Base-by-base conservation (phyloP, 2,797 vertebrate species). In the Glyptemys insculpta region DNA sequence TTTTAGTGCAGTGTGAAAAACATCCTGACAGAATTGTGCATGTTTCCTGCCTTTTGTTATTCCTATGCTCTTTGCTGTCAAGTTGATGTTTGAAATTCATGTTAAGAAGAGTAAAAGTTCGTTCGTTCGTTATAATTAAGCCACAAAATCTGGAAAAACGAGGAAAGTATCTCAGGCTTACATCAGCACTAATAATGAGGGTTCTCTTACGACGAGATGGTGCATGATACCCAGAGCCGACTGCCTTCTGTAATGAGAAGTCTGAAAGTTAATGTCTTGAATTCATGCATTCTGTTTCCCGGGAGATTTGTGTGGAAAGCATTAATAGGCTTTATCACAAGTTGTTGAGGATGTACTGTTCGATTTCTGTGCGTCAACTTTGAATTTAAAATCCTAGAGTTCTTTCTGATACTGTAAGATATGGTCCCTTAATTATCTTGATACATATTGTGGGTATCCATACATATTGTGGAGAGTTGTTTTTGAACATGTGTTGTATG, bases 271-370 rank as follows among this genome's bases (percentile, higher is more conserved):
- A 23, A 16, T 84, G 86, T 76, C 80, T 81, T 90, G 50, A 83
- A 53, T 0, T 0, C 4, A 52, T 54, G 2, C 0, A 0, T 81
- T 4, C 5, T 47, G 12, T 84, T 93, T 87, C n/a, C 47, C n/a
- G 6, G 65, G 72, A 54, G 52, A 79, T 29, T 10, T 37, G 34
- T 5, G 19, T 18, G 19, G 81, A 87, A 14, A 3, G 4, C 21
- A 29, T 85, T 88, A 29, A 29, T 56, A 57, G 80, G 65, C 37
- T 18, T 83, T 86, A 9, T 31, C 11, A 6, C 34, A 50, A 65
- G 49, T 62, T 86, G 10, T 81, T 76, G 8, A 57, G 59, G 68
- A 3, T 12, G 79, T 78, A 1, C 14, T 93, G 11, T 81, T 47
- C 65, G 50, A 83, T 15, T 87, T 62, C 2, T 37, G 2, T 41